Evolutionary conservation across 1,140 invertebrate genomes (phyloP).

Genomic region (Rhyacophila brunnea): DNA sequence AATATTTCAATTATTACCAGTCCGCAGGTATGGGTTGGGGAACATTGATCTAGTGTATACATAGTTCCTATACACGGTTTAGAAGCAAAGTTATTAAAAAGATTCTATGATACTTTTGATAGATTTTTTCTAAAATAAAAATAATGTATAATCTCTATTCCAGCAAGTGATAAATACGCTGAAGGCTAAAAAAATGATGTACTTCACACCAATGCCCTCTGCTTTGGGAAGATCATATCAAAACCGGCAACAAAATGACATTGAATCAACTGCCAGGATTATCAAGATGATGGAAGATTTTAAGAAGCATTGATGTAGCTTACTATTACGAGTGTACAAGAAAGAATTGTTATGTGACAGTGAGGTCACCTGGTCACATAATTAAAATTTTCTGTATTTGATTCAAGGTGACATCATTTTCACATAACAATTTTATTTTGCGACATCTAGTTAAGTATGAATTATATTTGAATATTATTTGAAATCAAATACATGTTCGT

Average conservation of each 20-base stretch:
- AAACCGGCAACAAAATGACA: not conserved
- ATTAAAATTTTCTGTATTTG: too few species aligned
- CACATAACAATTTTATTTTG: too few species aligned
- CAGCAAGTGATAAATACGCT: slow-evolving; percentile 32
- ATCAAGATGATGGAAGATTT: slow-evolving; percentile 22
- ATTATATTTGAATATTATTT: too few species aligned
- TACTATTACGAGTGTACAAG: too few species aligned
- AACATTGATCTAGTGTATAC: too few species aligned
- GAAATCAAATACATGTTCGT: too few species aligned
- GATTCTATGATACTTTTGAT: not conserved
- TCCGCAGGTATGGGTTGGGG: too few species aligned
- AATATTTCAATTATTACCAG: too few species aligned
- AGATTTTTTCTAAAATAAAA: not conserved
- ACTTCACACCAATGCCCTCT: slow-evolving; percentile 24
- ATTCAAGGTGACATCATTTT: too few species aligned
- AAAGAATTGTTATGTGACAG: too few species aligned
- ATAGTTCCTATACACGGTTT: not conserved
- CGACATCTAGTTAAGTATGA: too few species aligned
- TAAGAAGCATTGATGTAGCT: slow-evolving; percentile 14
- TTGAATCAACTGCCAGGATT: slow-evolving; percentile 12
- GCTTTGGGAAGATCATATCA: slow-evolving; percentile 15
- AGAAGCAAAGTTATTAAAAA: not conserved
- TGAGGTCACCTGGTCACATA: too few species aligned
- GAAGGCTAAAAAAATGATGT: slow-evolving; percentile 29
- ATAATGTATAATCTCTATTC: slow-evolving; percentile 8